A percentile compares a stretch with the other conserved stretches of the same genome.
phyloP scores from a whole-genome alignment of 2,888 invertebrate genomes.

The Octonoba sinensis region DNA sequence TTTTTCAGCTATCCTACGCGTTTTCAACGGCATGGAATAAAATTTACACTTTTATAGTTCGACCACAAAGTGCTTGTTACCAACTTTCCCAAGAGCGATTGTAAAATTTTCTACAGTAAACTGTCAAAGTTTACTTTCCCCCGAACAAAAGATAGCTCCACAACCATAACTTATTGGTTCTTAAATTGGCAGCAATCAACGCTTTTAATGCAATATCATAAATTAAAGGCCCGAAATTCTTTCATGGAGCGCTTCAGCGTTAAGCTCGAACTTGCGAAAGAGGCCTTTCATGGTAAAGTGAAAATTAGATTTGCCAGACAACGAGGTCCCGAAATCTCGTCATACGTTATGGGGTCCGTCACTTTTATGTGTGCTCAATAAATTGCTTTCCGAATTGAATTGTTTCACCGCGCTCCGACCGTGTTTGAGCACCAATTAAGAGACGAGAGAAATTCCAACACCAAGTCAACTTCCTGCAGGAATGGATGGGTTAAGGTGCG shows the following conservation, averaged over 20 bases:
- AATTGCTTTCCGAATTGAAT: slow-evolving; percentile 51
- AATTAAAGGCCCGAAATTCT: slow-evolving; percentile 19
- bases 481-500: no score
- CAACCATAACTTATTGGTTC: no score
- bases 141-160: no score
- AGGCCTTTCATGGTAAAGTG: not conserved
- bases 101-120: no score
- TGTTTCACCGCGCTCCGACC: slow-evolving; percentile 32
- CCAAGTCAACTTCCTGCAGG: no score
- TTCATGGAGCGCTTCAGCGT: not conserved
- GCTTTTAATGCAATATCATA: slow-evolving; percentile 38
- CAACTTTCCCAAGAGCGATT: no score
- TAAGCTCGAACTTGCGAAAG: not conserved
- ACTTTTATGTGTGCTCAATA: slow-evolving; percentile 56
- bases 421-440: slow-evolving; percentile 54
- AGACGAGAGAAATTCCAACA: not conserved
- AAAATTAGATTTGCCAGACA: slow-evolving; percentile 43
- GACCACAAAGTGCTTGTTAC: no score
- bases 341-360: slow-evolving; percentile 45
- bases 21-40: no score
- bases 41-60: no score
- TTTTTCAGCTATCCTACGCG: no score
- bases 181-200: slow-evolving; percentile 23
- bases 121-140: no score
- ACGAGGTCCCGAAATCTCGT: slow-evolving; percentile 41